A percentile compares a stretch with the other conserved stretches of the same genome.
These are phyloP conservation scores for Thalassaphorura encarpata DNA, from an alignment of 1,140 invertebrate species.

Conservation along the genomic window DNA sequence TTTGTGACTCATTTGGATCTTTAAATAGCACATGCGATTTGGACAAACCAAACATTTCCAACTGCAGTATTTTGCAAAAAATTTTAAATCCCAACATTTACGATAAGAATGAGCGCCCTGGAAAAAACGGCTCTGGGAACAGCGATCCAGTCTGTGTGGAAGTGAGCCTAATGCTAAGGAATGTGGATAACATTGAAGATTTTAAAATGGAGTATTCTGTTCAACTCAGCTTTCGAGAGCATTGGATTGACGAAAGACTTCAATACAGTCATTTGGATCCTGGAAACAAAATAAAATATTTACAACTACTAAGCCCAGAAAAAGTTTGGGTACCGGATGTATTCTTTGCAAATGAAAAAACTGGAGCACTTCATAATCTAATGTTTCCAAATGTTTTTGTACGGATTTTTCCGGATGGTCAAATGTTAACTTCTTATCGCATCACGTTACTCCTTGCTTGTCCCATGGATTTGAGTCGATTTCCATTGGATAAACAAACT, in stretches of 20 bases:
- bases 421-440: constrained; percentile 40
- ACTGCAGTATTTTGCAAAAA: background rate
- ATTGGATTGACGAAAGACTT: constrained; percentile 3
- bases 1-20: too few species aligned
- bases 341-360: constrained; percentile 46
- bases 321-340: constrained; percentile 46
- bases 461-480: constrained; percentile 43
- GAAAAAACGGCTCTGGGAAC: background rate
- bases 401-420: constrained; percentile 42
- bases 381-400: constrained; percentile 38
- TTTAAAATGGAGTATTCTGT: constrained; percentile 63
- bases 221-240: constrained; percentile 1
- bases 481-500: constrained; percentile 43
- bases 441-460: constrained; percentile 41
- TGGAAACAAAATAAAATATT: constrained; percentile 34
- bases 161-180: constrained; percentile 90
- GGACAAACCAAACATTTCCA: too few species aligned
- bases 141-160: constrained; percentile 70
- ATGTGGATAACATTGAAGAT: constrained; percentile 92
- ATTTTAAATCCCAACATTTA: background rate
- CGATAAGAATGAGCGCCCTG: background rate
- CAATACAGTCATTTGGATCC: background rate
- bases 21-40: too few species aligned
- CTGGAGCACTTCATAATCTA: constrained; percentile 42
- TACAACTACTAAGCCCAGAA: constrained; percentile 37